Conservation (phyloP, 1,140 invertebrate species). For the Pseudomyrmex gracilis region DNA sequence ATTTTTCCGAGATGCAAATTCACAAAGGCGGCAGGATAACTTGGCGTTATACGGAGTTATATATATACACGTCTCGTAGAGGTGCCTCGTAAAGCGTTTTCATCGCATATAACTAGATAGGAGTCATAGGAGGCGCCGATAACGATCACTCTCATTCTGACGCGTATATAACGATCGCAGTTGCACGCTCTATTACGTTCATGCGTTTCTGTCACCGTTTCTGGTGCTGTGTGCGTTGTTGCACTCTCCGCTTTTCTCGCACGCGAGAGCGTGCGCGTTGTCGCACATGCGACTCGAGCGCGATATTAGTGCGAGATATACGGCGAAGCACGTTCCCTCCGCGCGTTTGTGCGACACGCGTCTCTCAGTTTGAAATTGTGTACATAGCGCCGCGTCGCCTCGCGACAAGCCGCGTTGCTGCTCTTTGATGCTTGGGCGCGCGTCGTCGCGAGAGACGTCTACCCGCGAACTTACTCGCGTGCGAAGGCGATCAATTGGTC, state of each 20-base stretch:
- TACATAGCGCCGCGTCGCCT: too few relatives aligned
- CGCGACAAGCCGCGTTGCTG: neutral
- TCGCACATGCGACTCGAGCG: slow-evolving; percentile 1
- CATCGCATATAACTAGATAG: neutral
- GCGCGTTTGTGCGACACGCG: slow-evolving; percentile 15
- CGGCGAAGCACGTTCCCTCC: neutral
- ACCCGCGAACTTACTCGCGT: neutral
- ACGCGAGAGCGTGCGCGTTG: neutral
- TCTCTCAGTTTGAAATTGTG: slow-evolving; percentile 37
- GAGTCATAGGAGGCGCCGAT: slow-evolving; percentile 14
- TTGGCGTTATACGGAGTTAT: too few relatives aligned
- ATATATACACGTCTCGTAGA: neutral
- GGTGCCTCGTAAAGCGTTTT: neutral
- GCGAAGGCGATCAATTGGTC: slow-evolving; percentile 19
- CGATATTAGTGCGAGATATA: slow-evolving; percentile 21
- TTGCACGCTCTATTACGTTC: neutral
- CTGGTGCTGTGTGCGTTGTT: too few relatives aligned
- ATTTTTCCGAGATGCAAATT: neutral
- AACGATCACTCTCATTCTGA: neutral
- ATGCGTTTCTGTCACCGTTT: neutral
- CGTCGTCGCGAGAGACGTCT: neutral
- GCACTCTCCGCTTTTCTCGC: neutral
- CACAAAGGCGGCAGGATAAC: neutral
- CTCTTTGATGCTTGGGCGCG: slow-evolving; percentile 25
- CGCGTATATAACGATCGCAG: neutral